phyloP scores from a whole-genome alignment of 2,113 vertebrate genomes.

The Pardalotus punctatus region DNA sequence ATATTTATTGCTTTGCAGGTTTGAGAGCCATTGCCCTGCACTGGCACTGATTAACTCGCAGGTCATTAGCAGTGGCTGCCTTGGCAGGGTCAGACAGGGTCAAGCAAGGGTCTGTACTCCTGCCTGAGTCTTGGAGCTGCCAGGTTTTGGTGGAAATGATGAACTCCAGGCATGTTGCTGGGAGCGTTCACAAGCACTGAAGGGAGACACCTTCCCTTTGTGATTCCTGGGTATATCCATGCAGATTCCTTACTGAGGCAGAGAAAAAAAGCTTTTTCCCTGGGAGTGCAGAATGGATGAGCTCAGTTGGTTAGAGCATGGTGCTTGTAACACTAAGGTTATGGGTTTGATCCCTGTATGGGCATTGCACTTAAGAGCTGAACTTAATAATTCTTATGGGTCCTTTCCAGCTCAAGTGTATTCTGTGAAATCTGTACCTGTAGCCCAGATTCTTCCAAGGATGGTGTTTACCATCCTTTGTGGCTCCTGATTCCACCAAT shows the following conservation, averaged over 20 bases:
- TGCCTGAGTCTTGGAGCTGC: neutral
- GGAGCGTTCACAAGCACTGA: neutral
- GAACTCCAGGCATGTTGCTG: neutral
- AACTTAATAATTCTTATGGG: neutral
- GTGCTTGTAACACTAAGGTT: rapidly evolving
- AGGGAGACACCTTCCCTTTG: neutral
- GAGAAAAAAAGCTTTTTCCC: neutral
- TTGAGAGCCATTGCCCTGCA: neutral
- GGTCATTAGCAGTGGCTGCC: neutral
- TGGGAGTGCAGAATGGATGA: neutral
- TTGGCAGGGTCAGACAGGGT: neutral
- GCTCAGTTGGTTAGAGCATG: neutral
- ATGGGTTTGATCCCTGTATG: neutral
- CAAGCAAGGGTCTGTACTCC: neutral
- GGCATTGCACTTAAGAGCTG: neutral
- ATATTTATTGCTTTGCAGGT: neutral
- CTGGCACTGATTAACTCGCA: neutral
- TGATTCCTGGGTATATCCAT: neutral
- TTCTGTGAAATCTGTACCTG: neutral
- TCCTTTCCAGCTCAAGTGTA: neutral
- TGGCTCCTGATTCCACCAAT: neutral
- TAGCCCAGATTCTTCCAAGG: neutral
- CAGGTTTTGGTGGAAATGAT: neutral
- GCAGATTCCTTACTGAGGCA: neutral
- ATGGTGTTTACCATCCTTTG: rapidly evolving